Evolutionary conservation across 2,113 vertebrate species (phyloP).

Genomic region (Struthidea cinerea): DNA sequence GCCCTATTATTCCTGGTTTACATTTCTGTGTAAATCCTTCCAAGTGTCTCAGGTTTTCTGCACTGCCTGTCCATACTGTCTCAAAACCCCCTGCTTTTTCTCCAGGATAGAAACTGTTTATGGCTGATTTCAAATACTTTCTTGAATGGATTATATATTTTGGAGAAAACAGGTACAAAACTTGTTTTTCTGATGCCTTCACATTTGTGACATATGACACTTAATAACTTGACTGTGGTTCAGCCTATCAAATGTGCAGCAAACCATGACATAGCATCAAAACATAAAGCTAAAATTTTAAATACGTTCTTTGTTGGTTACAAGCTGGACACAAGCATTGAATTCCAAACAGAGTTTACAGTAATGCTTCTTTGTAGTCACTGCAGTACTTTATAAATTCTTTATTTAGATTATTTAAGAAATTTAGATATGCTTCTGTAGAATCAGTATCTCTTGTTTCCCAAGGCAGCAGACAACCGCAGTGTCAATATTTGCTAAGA

Average conservation of each 20-base stretch:
- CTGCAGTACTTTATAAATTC: not conserved
- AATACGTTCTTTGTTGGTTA: not conserved
- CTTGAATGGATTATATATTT: not conserved
- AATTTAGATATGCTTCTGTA: not conserved
- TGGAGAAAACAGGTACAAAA: not conserved
- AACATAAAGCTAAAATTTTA: conserved; percentile 17
- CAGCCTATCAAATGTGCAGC: conserved; percentile 8
- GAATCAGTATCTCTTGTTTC: not conserved
- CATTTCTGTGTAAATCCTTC: not conserved
- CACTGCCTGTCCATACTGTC: not conserved
- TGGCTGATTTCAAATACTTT: not conserved
- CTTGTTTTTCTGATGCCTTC: not conserved
- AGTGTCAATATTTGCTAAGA: not conserved
- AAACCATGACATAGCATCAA: conserved; percentile 12
- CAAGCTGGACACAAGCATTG: not conserved
- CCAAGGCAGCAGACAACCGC: not conserved
- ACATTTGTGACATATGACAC: not conserved
- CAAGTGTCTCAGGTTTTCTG: not conserved
- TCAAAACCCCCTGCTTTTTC: not conserved
- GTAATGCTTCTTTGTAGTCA: not conserved
- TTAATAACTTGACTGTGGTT: conserved; percentile 21
- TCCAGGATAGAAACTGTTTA: not conserved
- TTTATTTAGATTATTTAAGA: not conserved
- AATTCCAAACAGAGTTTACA: not conserved
- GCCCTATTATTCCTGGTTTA: not conserved